These are phyloP conservation scores for Volucella bombylans DNA, from an alignment of 2,888 invertebrate genomes.

Conservation along the genomic window DNA sequence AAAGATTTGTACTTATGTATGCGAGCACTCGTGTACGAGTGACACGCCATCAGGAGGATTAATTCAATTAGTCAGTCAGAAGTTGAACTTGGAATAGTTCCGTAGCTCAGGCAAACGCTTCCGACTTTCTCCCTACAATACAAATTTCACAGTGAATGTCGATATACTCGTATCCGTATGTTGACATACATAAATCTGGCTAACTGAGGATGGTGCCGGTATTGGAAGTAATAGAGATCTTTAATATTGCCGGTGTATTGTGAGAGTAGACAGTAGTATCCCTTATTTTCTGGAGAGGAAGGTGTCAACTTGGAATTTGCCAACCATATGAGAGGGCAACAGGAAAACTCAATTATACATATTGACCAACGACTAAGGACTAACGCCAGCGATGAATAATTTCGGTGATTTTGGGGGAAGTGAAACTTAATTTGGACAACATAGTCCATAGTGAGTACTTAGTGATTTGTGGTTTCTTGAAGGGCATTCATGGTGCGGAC, in stretches of 20 bases:
- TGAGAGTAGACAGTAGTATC: conserved; percentile 53
- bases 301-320: conserved; percentile 21
- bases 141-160: conserved; percentile 6
- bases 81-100: conserved; percentile 22
- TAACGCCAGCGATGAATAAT: conserved; percentile 52
- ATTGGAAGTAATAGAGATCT: conserved; percentile 9
- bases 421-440: conserved; percentile 58
- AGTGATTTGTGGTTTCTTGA: conserved; percentile 56
- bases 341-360: conserved; percentile 60
- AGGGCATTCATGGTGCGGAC: conserved; percentile 12
- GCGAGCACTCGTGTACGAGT: too few species aligned
- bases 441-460: conserved; percentile 6
- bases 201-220: conserved; percentile 18
- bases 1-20: neutral
- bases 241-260: conserved; percentile 31
- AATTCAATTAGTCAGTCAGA: conserved; percentile 64
- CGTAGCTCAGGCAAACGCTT: neutral
- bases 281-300: conserved; percentile 34
- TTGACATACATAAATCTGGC: conserved; percentile 45
- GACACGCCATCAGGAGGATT: conserved; percentile 10
- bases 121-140: neutral
- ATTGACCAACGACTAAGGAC: neutral
- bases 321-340: conserved; percentile 27
- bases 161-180: neutral
- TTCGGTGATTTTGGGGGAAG: conserved; percentile 48